Evolutionary conservation across 2,888 invertebrate species (phyloP).

Genomic region (Drosophila eohydei): DNA sequence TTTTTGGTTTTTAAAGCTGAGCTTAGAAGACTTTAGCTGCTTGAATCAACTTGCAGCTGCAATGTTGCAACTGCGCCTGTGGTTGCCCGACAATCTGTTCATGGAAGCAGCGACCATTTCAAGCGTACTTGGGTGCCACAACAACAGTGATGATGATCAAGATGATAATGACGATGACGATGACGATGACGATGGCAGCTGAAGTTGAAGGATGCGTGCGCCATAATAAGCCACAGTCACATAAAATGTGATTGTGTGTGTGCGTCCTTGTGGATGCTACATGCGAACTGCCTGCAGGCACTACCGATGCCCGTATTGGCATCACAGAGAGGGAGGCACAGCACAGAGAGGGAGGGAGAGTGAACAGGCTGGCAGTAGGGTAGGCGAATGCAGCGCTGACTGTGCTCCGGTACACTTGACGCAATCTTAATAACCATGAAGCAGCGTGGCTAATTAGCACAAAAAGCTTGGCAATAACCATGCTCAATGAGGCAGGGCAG

Average conservation of each 20-base stretch:
- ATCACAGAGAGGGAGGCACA: slow-evolving; percentile 2
- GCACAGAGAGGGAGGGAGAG: not conserved
- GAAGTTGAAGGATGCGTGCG: slow-evolving; percentile 78
- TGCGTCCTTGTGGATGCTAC: slow-evolving; percentile 56
- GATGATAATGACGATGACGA: slow-evolving; percentile 31
- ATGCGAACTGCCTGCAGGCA: slow-evolving; percentile 56
- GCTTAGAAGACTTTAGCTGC: not conserved
- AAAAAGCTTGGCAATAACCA: slow-evolving; percentile 84
- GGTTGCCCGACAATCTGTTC: slow-evolving; percentile 35
- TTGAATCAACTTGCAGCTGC: slow-evolving; percentile 24
- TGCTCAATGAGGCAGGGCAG: slow-evolving; percentile 82
- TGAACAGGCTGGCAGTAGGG: not conserved
- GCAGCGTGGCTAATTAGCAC: slow-evolving; percentile 84
- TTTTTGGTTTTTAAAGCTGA: slow-evolving; percentile 1
- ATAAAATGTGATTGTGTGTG: slow-evolving; percentile 13
- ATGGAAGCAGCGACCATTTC: slow-evolving; percentile 38
- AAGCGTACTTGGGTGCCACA: slow-evolving; percentile 44
- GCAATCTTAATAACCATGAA: slow-evolving; percentile 84
- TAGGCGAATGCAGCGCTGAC: slow-evolving; percentile 50
- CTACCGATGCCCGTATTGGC: slow-evolving; percentile 43
- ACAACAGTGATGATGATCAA: slow-evolving; percentile 26
- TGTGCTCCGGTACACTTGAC: slow-evolving; percentile 78
- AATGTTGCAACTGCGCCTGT: slow-evolving; percentile 21
- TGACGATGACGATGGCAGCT: slow-evolving; percentile 43
- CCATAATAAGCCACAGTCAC: slow-evolving; percentile 71